Conservation (phyloP, 2,797 vertebrate genomes). For the Chelon auratus region DNA sequence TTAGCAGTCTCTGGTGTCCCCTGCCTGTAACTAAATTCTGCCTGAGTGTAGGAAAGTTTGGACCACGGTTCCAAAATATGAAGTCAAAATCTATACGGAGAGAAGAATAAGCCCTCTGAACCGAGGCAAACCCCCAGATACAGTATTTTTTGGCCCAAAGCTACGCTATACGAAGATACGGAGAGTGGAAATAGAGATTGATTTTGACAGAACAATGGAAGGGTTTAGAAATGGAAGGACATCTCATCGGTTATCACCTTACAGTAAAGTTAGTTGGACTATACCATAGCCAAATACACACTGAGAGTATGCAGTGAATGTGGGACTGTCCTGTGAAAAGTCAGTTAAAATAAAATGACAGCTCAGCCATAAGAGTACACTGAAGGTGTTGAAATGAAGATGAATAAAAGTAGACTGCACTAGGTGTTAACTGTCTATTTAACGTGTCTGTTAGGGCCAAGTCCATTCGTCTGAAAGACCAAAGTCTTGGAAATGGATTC, state of each 20-base stretch:
- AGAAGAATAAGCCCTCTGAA: slow-evolving; percentile 36
- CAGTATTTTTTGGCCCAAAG: slow-evolving; percentile 16
- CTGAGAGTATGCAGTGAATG: neutral
- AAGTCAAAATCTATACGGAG: slow-evolving; percentile 30
- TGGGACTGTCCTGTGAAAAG: slow-evolving; percentile 3
- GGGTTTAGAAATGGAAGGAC: slow-evolving; percentile 17
- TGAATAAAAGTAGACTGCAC: neutral
- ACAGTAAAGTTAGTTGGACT: neutral
- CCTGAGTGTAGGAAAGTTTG: slow-evolving; percentile 41
- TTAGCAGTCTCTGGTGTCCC: slow-evolving; percentile 59
- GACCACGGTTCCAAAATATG: slow-evolving; percentile 19
- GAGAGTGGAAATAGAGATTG: slow-evolving; percentile 26
- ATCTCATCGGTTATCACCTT: slow-evolving; percentile 12
- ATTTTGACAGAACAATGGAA: slow-evolving; percentile 23
- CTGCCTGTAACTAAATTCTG: slow-evolving; percentile 53
- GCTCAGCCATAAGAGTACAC: neutral
- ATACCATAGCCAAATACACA: slow-evolving; percentile 3
- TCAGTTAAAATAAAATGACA: neutral
- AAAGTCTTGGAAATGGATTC: neutral
- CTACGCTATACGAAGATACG: slow-evolving; percentile 2
- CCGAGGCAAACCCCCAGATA: slow-evolving; percentile 24
- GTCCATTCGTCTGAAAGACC: neutral
- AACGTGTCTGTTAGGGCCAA: neutral
- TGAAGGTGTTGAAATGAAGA: neutral
- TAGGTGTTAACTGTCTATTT: neutral